Evolutionary conservation across 2,797 vertebrate genomes (phyloP).

Genomic region (Xerus rutilus): DNA sequence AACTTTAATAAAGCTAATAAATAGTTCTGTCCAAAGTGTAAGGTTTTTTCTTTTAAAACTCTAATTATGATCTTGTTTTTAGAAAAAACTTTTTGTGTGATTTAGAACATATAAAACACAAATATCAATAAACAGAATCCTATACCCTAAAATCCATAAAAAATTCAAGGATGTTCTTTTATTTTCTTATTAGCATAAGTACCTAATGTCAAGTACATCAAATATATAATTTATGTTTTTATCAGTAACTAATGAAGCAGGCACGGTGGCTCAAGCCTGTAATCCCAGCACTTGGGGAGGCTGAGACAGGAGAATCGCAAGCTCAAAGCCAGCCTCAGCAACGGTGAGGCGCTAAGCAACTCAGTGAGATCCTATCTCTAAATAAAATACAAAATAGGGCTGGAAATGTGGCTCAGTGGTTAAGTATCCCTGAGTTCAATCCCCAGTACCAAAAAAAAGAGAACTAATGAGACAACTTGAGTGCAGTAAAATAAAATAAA

Average conservation of each 20-base stretch:
- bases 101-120: constrained; percentile 45
- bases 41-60: constrained; percentile 2
- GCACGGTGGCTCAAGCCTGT: too few relatives aligned
- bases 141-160: neutral
- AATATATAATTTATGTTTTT: neutral
- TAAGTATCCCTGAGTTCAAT: too few relatives aligned
- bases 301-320: too few relatives aligned
- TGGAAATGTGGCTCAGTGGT: too few relatives aligned
- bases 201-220: neutral
- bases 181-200: neutral
- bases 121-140: constrained; percentile 22
- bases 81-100: constrained; percentile 17
- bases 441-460: too few relatives aligned
- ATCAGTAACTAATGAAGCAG: neutral
- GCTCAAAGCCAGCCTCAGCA: too few relatives aligned
- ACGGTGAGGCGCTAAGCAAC: too few relatives aligned
- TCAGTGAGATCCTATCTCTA: too few relatives aligned
- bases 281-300: too few relatives aligned
- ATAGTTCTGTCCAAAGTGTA: neutral
- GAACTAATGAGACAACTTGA: neutral
- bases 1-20: constrained; percentile 31
- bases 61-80: constrained; percentile 15
- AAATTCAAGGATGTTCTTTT: neutral
- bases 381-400: too few relatives aligned
- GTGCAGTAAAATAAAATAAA: constrained; percentile 56